phyloP scores from a whole-genome alignment of 2,797 vertebrate genomes.

The Lithobates sylvaticus region DNA sequence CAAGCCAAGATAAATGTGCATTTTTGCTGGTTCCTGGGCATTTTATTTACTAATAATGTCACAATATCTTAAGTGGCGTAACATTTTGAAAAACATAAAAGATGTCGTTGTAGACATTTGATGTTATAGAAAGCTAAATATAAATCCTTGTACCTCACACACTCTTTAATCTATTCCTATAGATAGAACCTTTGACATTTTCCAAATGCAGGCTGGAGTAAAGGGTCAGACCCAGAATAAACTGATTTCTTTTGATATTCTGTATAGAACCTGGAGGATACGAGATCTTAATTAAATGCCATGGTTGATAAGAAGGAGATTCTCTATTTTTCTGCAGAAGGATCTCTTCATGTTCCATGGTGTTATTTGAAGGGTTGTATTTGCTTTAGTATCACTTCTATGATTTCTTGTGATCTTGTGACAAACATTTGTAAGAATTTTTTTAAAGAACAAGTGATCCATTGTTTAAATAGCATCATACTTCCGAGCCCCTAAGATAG shows the following conservation, averaged over 20 bases:
- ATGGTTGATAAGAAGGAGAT: not conserved
- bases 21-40: not conserved
- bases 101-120: not conserved
- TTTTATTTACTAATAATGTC: conserved; percentile 11
- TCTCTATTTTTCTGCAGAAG: not conserved
- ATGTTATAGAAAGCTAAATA: not conserved
- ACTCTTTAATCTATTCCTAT: conserved; percentile 10
- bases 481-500: no score
- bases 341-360: not conserved
- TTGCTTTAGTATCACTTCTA: not conserved
- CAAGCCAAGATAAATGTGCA: not conserved
- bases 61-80: not conserved
- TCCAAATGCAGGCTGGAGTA: not conserved
- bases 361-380: not conserved
- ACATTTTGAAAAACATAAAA: conserved; percentile 19
- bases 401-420: not conserved
- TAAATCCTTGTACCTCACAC: not conserved
- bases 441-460: no score
- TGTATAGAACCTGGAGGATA: not conserved
- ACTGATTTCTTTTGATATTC: conserved; percentile 1
- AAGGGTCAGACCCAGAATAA: conserved; percentile 4
- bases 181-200: conserved; percentile 1
- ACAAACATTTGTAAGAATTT: no score
- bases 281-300: not conserved
- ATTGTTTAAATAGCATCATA: no score